Base-by-base conservation (phyloP, 2,113 vertebrate species). In the Orycteropus afer region DNA sequence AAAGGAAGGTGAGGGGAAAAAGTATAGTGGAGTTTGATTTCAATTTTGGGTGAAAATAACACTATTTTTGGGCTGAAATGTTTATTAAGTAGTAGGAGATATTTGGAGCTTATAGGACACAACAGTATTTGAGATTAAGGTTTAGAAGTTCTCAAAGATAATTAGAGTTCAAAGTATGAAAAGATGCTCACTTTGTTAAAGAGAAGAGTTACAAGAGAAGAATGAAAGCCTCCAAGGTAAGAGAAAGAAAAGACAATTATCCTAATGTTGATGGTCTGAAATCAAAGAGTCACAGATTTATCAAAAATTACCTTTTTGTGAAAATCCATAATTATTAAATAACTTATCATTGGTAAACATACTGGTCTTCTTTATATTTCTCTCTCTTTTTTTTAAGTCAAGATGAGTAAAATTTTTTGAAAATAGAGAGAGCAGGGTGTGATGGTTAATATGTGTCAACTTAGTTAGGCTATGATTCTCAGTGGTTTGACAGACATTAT, bases 301-400 rank as follows among this genome's bases (percentile, higher is more conserved):
- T 22, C 22, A 57, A 89, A 69, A 86, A 32, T 40, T 32, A 17
- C 32, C 25, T 40, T 69, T 29, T 86, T 63, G 2, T 57, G 22
- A 83, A 85, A 83, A 91, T 84, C 67, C 34, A 74, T 73, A 63
- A 57, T 93, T 92, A 69, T 82, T 74, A 42, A 91, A 42, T 9
- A 89, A 90, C 3, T 40, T 40, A 74, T 80, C 23, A 53, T 89
- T 83, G 87, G 51, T 53, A 85, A 86, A 94, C 89, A 86, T 25
- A 57, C 34, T 85, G 12, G 17, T 76, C 37, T 94, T 88, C n/a
- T n/a, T n/a, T n/a, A n/a, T n/a, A n/a, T n/a, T n/a, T n/a, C n/a
- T 71, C 55, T 69, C 47, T 47, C 23, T 87, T 47, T 7, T 55
- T 77, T 85, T 80, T 34, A 87, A 87, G 34, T 51, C 34, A 95